phyloP scores from a whole-genome alignment of 2,888 invertebrate genomes.

The Schizotus pectinicornis region DNA sequence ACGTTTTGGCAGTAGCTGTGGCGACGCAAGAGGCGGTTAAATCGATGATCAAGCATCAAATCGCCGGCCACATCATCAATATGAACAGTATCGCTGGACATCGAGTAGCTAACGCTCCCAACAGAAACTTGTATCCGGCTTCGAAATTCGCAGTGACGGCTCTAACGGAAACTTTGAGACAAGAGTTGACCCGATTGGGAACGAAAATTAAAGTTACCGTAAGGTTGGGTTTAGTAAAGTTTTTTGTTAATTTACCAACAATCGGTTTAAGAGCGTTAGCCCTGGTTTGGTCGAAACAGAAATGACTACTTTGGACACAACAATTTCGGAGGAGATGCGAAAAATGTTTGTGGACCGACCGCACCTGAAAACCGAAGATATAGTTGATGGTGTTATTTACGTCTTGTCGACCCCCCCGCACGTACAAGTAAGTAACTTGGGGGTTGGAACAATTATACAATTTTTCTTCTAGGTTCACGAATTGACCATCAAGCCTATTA shows the following conservation, averaged over 20 bases:
- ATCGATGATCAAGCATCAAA: constrained; percentile 26
- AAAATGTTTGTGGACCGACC: no score
- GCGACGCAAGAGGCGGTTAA: constrained; percentile 30
- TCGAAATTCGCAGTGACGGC: constrained; percentile 30
- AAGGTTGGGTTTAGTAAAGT: background rate
- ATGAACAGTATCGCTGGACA: constrained; percentile 31
- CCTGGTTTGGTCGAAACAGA: constrained; percentile 23
- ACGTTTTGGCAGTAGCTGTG: constrained; percentile 27
- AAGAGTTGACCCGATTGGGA: constrained; percentile 19
- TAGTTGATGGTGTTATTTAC: no score
- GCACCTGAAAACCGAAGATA: no score
- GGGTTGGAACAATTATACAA: no score
- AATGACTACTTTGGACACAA: constrained; percentile 7
- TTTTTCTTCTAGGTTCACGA: no score
- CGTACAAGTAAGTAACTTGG: no score
- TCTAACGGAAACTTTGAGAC: constrained; percentile 27
- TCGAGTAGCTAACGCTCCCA: constrained; percentile 11
- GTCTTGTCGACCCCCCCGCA: no score
- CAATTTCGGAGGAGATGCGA: no score
- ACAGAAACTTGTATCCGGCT: constrained; percentile 28
- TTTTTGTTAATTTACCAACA: no score
- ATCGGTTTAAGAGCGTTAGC: constrained; percentile 37
- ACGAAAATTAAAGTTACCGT: constrained; percentile 29
- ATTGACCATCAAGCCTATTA: no score
- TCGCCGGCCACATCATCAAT: constrained; percentile 32